phyloP scores from a whole-genome alignment of 2,797 vertebrate species.

The Clarias laeviceps region DNA sequence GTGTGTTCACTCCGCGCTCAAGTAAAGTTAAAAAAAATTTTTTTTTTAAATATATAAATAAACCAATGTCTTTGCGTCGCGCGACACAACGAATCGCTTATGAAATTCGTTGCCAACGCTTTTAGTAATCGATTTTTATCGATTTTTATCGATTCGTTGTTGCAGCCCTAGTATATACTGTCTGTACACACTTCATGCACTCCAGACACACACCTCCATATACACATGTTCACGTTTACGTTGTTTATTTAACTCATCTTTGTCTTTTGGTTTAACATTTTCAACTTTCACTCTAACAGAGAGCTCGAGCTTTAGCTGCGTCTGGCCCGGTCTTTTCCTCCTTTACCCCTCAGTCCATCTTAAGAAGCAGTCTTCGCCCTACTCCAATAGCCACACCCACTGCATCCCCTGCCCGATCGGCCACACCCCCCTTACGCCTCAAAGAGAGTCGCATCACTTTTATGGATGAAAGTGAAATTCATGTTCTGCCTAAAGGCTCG shows the following conservation, averaged over 20 bases:
- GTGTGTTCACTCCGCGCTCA: too few relatives aligned
- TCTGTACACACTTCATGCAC: neutral
- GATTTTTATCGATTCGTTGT: too few relatives aligned
- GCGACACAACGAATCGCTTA: too few relatives aligned
- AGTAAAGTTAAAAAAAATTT: too few relatives aligned
- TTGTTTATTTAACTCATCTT: neutral
- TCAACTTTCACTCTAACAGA: slow-evolving; percentile 68
- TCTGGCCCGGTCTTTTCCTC: slow-evolving; percentile 80
- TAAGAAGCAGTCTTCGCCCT: slow-evolving; percentile 87
- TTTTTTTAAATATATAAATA: too few relatives aligned
- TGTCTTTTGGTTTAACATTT: neutral
- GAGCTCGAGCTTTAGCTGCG: slow-evolving; percentile 85
- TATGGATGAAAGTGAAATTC: slow-evolving; percentile 73
- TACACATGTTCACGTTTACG: neutral
- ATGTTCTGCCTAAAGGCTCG: slow-evolving; percentile 64
- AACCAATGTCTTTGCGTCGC: too few relatives aligned
- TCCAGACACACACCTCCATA: neutral
- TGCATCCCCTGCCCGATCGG: slow-evolving; percentile 85
- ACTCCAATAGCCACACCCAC: slow-evolving; percentile 88
- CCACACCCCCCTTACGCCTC: slow-evolving; percentile 82
- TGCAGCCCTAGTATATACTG: too few relatives aligned
- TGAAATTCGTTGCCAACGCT: too few relatives aligned
- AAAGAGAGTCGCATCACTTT: slow-evolving; percentile 93
- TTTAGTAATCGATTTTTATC: too few relatives aligned
- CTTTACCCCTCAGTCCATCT: slow-evolving; percentile 92